Conservation (phyloP, 2,797 vertebrate species). For the Bradypodion pumilum region DNA sequence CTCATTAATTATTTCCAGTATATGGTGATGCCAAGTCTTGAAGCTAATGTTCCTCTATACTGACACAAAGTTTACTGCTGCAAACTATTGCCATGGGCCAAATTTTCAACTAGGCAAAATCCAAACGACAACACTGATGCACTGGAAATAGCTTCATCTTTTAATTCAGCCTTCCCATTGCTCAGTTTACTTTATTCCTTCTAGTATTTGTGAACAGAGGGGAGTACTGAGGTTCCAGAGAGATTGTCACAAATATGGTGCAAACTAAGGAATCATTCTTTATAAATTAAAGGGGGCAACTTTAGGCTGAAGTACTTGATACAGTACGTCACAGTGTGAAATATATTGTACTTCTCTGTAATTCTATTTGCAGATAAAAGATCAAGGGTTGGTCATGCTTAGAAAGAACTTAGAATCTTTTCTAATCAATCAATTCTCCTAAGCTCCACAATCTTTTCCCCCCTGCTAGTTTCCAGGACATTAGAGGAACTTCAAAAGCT, state of each 20-base stretch:
- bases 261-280: conserved; percentile 7
- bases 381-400: neutral
- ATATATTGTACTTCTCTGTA: conserved; percentile 25
- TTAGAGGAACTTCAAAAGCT: conserved; percentile 22
- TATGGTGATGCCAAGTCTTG: conserved; percentile 1
- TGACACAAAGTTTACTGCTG: neutral
- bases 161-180: neutral
- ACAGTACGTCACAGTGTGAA: conserved; percentile 25
- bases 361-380: conserved; percentile 11
- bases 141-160: neutral
- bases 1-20: conserved; percentile 21
- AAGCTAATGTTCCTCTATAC: conserved; percentile 3
- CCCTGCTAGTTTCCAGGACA: neutral
- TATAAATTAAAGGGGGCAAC: conserved; percentile 11
- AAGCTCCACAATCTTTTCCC: conserved; percentile 1
- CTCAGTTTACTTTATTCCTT: neutral
- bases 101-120: neutral
- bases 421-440: conserved; percentile 14
- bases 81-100: neutral
- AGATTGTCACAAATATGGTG: neutral
- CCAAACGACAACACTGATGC: neutral
- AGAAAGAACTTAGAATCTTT: conserved; percentile 23
- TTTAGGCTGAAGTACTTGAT: neutral
- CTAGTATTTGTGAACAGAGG: neutral
- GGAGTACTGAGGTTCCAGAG: neutral